Percentiles rank a stretch among this genome's conserved stretches.
Conservation (phyloP, 1,140 invertebrate species). For the honey bee (Apis mellifera) region DNA sequence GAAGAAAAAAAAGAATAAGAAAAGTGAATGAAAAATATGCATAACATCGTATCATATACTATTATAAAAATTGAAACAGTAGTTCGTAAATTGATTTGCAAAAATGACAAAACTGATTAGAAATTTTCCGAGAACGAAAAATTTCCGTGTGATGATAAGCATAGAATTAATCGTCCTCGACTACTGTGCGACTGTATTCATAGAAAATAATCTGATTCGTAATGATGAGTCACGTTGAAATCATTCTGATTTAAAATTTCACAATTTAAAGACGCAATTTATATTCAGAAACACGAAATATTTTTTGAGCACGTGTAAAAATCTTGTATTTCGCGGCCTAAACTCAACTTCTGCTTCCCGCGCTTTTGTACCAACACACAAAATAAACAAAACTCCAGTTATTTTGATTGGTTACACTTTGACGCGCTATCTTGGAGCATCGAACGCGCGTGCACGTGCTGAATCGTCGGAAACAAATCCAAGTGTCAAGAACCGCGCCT, state of each 20-base stretch:
- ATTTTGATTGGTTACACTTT: neutral
- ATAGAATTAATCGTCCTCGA: slow-evolving; percentile 37
- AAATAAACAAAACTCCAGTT: slow-evolving; percentile 32
- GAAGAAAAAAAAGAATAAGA: neutral
- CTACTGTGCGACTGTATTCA: slow-evolving; percentile 58
- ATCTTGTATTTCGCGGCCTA: neutral
- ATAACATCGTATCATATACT: neutral
- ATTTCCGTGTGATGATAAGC: slow-evolving; percentile 57
- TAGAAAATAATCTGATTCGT: slow-evolving; percentile 63
- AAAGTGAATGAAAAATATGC: neutral
- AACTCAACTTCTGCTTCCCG: neutral
- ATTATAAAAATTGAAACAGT: neutral
- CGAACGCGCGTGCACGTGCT: slow-evolving; percentile 24
- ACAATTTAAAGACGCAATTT: slow-evolving; percentile 15
- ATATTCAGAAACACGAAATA: neutral
- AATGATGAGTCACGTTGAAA: slow-evolving; percentile 56
- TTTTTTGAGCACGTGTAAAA: neutral
- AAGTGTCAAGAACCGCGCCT: slow-evolving; percentile 29
- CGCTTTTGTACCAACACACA: neutral
- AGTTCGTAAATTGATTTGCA: neutral
- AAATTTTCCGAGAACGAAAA: slow-evolving; percentile 58
- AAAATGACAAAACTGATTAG: slow-evolving; percentile 26
- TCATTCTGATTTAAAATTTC: slow-evolving; percentile 36
- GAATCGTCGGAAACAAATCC: neutral
- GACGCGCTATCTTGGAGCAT: slow-evolving; percentile 12